Base-by-base conservation (phyloP, 2,113 vertebrate species). In the Oreochromis spilurus region DNA sequence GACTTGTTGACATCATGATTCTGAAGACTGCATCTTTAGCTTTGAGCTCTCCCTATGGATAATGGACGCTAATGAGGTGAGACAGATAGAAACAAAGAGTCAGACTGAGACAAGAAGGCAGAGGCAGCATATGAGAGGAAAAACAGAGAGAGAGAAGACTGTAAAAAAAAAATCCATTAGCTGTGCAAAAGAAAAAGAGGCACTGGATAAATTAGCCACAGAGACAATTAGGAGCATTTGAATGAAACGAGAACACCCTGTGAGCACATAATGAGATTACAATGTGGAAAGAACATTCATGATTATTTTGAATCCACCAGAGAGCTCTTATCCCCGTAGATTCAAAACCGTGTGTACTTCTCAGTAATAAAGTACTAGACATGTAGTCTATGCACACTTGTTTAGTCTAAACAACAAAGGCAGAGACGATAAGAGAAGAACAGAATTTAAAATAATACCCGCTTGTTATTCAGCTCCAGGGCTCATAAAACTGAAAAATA, bases 231-330 rank as follows among this genome's bases (percentile, higher is more conserved):
- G 57, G 70, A 36, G 19, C 14, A 70, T 90, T 83, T 93, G 90
- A 94, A 93, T 91, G 83, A 93, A 90, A 93, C 57, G 75, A 91
- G 92, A 94, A 95, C 93, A 95, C 85, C 79, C 87, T 89, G 94
- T 94, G 90, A 94, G 84, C 79, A 87, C 86, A 55, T 92, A 93
- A 96, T 94, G 91, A 93, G 94, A 96, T 96, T 91, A 95, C 82
- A 94, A 86, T 85, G 88, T 87, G 91, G 89, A 93, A 88, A 89
- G 87, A 95, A 94, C 91, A 93, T 93, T 92, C 82, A 91, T 91
- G 87, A 95, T 94, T 92, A 91, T 91, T 85, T 89, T 90, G 48
- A 84, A 94, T 89, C 82, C 92, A 87, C 91, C 89, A 88, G 93
- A 87, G 84, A 94, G 89, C 87, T 86, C 45, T 60, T 79, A 72